Percentiles rank a stretch among this genome's conserved stretches.
Conservation (phyloP, 2,113 vertebrate genomes). For the Notothenia rossii region DNA sequence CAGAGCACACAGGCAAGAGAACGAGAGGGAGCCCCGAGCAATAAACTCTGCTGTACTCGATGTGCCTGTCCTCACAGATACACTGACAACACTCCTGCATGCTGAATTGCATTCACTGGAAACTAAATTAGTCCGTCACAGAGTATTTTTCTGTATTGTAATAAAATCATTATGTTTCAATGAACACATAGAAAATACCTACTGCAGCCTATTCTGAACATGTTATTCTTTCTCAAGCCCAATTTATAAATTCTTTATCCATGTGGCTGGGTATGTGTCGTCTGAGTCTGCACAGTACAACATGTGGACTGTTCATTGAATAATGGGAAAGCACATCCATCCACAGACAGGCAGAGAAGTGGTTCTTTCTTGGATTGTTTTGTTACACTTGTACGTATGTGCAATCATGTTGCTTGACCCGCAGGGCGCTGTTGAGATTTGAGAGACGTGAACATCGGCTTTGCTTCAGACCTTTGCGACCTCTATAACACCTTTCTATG, state of each 20-base stretch:
- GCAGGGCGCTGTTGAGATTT: background rate
- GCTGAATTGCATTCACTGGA: conserved; percentile 25
- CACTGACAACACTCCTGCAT: conserved; percentile 45
- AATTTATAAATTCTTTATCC: background rate
- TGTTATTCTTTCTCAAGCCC: background rate
- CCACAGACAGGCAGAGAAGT: background rate
- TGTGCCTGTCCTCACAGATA: conserved; percentile 65
- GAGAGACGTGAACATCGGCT: background rate
- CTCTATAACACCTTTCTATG: background rate
- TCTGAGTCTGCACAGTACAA: background rate
- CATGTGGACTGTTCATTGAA: background rate
- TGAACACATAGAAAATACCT: background rate
- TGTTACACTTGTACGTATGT: no score
- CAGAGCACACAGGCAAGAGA: conserved; percentile 61
- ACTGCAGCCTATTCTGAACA: background rate
- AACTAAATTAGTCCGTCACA: conserved; percentile 36
- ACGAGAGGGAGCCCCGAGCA: conserved; percentile 62
- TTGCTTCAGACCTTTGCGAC: background rate
- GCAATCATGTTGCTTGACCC: background rate
- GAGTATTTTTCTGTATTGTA: conserved; percentile 16
- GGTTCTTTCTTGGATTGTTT: background rate
- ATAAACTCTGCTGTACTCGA: conserved; percentile 62
- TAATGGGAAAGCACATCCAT: background rate
- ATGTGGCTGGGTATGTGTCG: background rate
- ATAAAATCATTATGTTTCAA: conserved; percentile 26